Evolutionary conservation across 2,113 vertebrate genomes (phyloP).

Genomic region (Jacana jacana): DNA sequence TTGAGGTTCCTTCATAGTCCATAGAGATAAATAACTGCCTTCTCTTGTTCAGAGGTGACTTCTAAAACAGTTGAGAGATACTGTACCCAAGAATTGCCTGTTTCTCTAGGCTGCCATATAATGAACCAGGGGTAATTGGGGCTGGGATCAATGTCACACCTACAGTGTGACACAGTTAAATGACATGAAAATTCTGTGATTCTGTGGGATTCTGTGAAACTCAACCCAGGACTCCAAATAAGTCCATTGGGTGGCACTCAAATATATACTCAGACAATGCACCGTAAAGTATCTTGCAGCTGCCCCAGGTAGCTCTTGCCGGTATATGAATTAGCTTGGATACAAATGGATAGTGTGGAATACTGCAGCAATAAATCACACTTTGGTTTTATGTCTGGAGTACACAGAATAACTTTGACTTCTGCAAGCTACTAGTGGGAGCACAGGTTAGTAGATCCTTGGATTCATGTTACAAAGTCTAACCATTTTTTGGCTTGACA

Average conservation of each 20-base stretch:
- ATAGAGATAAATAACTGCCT: neutral
- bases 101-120: neutral
- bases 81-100: neutral
- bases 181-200: too few species aligned
- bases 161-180: neutral
- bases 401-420: neutral
- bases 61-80: neutral
- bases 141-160: neutral
- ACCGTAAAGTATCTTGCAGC: neutral
- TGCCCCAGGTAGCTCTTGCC: neutral
- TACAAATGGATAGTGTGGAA: neutral
- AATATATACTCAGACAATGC: neutral
- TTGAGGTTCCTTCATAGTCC: neutral
- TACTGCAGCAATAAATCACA: neutral
- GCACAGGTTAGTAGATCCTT: neutral
- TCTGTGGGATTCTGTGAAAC: too few species aligned
- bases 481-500: neutral
- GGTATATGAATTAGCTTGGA: neutral
- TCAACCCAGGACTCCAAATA: neutral
- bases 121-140: neutral
- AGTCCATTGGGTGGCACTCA: neutral
- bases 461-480: neutral
- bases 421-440: neutral
- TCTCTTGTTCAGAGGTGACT: neutral
- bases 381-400: neutral